These are phyloP conservation scores for Nemopilema nomurai DNA, from an alignment of 30 jellyfish, hydroid and myxozoan species.

Conservation along the genomic window DNA sequence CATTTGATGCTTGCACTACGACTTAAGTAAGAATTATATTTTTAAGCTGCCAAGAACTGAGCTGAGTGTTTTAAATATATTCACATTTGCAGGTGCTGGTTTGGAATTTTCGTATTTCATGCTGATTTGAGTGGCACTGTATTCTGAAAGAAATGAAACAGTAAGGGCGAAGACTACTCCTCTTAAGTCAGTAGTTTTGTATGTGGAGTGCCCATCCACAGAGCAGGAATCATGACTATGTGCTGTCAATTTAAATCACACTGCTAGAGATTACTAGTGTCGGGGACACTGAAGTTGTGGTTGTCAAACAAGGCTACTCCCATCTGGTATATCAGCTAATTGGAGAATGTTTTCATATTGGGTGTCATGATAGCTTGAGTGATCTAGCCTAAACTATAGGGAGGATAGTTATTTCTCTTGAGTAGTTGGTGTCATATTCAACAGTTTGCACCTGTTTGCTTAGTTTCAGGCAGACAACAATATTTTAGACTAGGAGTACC, in stretches of 20 bases:
- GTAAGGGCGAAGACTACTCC: background rate
- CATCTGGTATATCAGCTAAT: background rate
- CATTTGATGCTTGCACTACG: no score
- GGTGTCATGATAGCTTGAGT: no score
- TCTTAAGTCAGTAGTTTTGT: background rate
- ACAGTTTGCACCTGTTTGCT: no score
- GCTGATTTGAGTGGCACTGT: background rate
- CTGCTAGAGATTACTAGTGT: background rate
- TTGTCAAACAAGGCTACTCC: background rate
- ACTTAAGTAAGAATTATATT: no score
- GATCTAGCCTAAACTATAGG: no score
- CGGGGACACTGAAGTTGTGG: background rate
- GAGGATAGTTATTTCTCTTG: no score
- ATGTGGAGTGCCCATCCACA: background rate
- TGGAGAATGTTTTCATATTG: background rate
- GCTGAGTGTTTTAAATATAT: background rate
- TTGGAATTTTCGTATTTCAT: background rate
- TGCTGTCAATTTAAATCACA: no score
- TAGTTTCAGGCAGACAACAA: no score
- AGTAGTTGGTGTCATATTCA: no score
- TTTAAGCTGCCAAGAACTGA: background rate
- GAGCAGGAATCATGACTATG: no score
- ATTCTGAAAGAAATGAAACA: background rate
- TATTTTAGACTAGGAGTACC: no score
- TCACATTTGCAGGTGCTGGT: background rate